phyloP scores from a whole-genome alignment of 2,888 invertebrate genomes.

The Emmelina monodactyla region DNA sequence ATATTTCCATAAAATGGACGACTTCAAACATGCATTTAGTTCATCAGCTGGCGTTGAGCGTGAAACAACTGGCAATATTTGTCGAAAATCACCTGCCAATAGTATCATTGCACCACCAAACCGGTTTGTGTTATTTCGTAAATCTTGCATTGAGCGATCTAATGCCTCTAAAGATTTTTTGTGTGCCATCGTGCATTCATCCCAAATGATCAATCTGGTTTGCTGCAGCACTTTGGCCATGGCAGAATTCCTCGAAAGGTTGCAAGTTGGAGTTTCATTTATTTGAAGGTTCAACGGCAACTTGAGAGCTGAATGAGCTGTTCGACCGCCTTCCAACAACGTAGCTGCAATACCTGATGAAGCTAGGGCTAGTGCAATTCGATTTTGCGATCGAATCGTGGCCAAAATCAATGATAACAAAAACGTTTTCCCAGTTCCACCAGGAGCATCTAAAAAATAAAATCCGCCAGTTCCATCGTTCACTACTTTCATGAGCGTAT shows the following conservation, averaged over 20 bases:
- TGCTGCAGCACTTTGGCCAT: conserved; percentile 12
- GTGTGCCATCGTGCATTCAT: conserved; percentile 11
- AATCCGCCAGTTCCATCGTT: conserved; percentile 13
- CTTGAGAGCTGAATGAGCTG: conserved; percentile 17
- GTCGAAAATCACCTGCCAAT: conserved; percentile 6
- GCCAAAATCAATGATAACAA: conserved; percentile 11
- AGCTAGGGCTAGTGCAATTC: conserved; percentile 13
- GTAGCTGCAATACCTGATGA: conserved; percentile 16
- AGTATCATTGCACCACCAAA: conserved; percentile 4
- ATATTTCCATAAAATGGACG: conserved; percentile 4
- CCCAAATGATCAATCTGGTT: conserved; percentile 8
- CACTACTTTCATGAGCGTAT: conserved; percentile 11
- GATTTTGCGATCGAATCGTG: conserved; percentile 12
- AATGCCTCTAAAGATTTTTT: conserved; percentile 11
- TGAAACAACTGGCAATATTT: conserved; percentile 4
- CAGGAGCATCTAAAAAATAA: conserved; percentile 12
- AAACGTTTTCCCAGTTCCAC: conserved; percentile 10
- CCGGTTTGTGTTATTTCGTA: not conserved
- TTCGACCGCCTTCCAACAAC: conserved; percentile 16
- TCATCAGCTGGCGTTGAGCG: conserved; percentile 8
- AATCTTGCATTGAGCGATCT: conserved; percentile 6
- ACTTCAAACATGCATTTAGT: conserved; percentile 6
- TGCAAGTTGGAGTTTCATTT: conserved; percentile 15
- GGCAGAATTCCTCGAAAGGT: conserved; percentile 11
- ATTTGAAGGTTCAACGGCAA: conserved; percentile 16